Evolutionary conservation across 2,888 invertebrate species (phyloP), one percentile per base, ranked within the genome.

Genomic region (Lottia scabra): DNA sequence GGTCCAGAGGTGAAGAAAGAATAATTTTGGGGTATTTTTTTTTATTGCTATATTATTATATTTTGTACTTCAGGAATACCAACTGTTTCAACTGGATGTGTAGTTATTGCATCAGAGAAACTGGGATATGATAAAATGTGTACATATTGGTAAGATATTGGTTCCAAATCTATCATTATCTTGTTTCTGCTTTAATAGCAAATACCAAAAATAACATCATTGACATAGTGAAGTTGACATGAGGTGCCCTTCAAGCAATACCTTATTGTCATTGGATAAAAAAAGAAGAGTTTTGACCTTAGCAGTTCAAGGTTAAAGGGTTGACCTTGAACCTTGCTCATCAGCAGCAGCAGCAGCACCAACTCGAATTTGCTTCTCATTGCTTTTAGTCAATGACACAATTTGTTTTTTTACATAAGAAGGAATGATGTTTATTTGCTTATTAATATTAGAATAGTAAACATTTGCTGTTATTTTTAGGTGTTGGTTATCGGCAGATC

Each of bases 401-500:
- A n/a, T n/a, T n/a, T n/a, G n/a, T n/a, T n/a, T n/a, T n/a, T n/a
- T n/a, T n/a, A n/a, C n/a, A n/a, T n/a, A n/a, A n/a, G n/a, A n/a
- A n/a, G n/a, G n/a, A n/a, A n/a, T n/a, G n/a, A n/a, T 6, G 23
- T 56, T 0, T 38, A 48, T 27, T 8, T 68, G 6, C 1, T 5
- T 38, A 13, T 30, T 67, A 16, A 12, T 26, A 8, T 65, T 6
- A 44, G 44, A 48, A 13, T 43, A 30, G 15, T 56, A 3, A 23
- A 1, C 62, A n/a, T 23, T 63, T 19, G 15, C 43, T 13, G 30
- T 69, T 30, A 38, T 16, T 77, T 75, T 23, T 73, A 84, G 84
- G 68, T 83, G 82, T 70, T 84, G 83, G 82, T 72, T 83, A 66
- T 65, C 72, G 15, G 63, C 63, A n/a, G 71, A 72, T n/a, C 78